Conservation (phyloP, 2,888 invertebrate species). For the Eupithecia abbreviata region DNA sequence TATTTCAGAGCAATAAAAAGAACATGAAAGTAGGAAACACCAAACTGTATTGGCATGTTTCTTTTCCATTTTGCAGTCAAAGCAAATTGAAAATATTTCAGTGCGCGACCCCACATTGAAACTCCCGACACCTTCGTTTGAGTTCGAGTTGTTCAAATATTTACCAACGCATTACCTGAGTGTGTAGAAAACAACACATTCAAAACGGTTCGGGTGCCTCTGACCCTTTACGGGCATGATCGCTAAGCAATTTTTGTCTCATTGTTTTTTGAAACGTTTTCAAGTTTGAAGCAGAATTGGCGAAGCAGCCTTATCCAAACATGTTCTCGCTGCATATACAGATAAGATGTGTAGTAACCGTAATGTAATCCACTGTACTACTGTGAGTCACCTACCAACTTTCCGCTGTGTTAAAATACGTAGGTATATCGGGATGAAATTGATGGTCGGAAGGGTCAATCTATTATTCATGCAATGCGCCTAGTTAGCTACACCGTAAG, state of each 20-base stretch:
- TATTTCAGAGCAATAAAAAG: neutral
- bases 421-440: neutral
- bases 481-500: neutral
- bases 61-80: conserved; percentile 23
- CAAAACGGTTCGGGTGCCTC: conserved; percentile 34
- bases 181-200: conserved; percentile 43
- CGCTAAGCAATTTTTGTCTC: conserved; percentile 38
- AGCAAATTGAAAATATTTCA: conserved; percentile 30
- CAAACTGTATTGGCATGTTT: neutral
- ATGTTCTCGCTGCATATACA: neutral
- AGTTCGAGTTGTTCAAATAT: conserved; percentile 46
- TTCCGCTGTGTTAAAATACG: neutral
- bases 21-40: neutral
- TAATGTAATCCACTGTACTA: no score
- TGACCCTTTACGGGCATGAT: conserved; percentile 41
- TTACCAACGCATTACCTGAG: conserved; percentile 46
- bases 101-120: conserved; percentile 23
- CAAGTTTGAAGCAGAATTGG: conserved; percentile 9
- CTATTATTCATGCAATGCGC: neutral
- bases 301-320: neutral
- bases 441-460: neutral
- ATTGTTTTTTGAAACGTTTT: conserved; percentile 27
- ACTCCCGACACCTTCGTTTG: conserved; percentile 41
- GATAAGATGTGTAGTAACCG: neutral
- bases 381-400: neutral